Percentiles rank a stretch among this genome's conserved stretches.
These are phyloP conservation scores for Bicyclus anynana DNA, from an alignment of 1,140 invertebrate species.

Conservation along the genomic window DNA sequence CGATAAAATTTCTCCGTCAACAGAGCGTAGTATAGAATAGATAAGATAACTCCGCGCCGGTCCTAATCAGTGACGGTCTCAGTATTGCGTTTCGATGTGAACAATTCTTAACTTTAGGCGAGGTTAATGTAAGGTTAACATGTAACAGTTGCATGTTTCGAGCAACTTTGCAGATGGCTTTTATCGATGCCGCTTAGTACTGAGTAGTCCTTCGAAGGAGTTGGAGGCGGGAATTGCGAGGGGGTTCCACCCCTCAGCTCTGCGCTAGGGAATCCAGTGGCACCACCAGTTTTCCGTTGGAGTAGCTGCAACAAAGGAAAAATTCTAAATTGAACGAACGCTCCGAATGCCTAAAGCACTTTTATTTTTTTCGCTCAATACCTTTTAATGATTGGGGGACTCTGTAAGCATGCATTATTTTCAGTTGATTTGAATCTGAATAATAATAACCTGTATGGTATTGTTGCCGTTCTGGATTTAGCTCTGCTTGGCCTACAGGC, in stretches of 20 bases:
- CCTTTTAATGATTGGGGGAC: conserved; percentile 1
- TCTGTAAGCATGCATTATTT: conserved; percentile 10
- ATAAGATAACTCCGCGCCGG: conserved; percentile 4
- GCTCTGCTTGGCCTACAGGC: conserved; percentile 73
- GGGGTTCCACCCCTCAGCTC: conserved; percentile 62
- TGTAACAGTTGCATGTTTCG: conserved; percentile 9
- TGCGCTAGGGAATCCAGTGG: conserved; percentile 76
- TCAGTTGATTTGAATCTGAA: conserved; percentile 7
- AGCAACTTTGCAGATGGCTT: conserved; percentile 7
- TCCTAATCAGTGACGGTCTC: conserved; percentile 3
- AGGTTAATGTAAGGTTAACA: conserved; percentile 16
- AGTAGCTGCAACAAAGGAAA: conserved; percentile 71
- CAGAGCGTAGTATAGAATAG: conserved; percentile 1
- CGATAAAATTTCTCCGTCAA: conserved; percentile 10
- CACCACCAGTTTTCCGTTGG: conserved; percentile 77
- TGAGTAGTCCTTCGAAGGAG: conserved; percentile 53
- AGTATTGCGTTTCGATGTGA: conserved; percentile 1
- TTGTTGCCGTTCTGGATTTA: conserved; percentile 74
- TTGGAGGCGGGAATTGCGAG: conserved; percentile 51
- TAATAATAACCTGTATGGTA: conserved; percentile 69
- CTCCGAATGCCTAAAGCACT: conserved; percentile 2
- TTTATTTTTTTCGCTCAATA: neutral
- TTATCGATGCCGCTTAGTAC: conserved; percentile 30
- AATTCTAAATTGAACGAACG: conserved; percentile 4
- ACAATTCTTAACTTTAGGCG: neutral